phyloP scores from a whole-genome alignment of 2,888 invertebrate genomes.

The Stenurella melanura region DNA sequence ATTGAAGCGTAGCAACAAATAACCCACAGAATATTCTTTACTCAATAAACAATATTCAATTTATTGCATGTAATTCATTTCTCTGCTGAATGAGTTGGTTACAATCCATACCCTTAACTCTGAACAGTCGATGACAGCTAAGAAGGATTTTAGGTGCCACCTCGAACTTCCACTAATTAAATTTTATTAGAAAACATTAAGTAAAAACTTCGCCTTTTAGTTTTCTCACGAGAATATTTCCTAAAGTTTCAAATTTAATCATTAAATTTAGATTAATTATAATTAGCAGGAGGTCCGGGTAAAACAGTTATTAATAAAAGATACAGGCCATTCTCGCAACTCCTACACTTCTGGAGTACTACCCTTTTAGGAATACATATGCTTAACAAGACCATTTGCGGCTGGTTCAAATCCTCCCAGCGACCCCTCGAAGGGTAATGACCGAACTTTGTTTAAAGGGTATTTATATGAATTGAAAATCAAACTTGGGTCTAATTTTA shows the following conservation, averaged over 20 bases:
- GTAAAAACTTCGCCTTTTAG: constrained; percentile 17
- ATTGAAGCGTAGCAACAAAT: no score
- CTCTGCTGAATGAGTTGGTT: no score
- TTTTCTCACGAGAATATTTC: neutral
- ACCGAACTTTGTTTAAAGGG: constrained; percentile 11
- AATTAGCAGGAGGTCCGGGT: constrained; percentile 1
- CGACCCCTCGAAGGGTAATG: neutral
- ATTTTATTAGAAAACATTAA: neutral
- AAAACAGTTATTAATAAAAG: constrained; percentile 34
- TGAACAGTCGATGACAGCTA: no score
- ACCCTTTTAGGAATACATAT: constrained; percentile 41
- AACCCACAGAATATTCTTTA: no score
- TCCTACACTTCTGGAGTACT: neutral
- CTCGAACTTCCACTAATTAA: neutral
- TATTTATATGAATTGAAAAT: constrained; percentile 24
- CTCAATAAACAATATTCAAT: no score
- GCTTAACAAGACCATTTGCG: constrained; percentile 39
- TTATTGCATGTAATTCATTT: no score
- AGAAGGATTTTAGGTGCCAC: neutral
- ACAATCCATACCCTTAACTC: no score
- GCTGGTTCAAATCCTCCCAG: neutral
- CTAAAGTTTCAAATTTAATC: constrained; percentile 11
- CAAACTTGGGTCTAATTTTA: neutral
- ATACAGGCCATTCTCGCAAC: constrained; percentile 12
- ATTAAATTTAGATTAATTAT: constrained; percentile 27